Evolutionary conservation across 2,888 invertebrate genomes (phyloP), one percentile per base, ranked within the genome.

Genomic region (Calliphora vomitoria): DNA sequence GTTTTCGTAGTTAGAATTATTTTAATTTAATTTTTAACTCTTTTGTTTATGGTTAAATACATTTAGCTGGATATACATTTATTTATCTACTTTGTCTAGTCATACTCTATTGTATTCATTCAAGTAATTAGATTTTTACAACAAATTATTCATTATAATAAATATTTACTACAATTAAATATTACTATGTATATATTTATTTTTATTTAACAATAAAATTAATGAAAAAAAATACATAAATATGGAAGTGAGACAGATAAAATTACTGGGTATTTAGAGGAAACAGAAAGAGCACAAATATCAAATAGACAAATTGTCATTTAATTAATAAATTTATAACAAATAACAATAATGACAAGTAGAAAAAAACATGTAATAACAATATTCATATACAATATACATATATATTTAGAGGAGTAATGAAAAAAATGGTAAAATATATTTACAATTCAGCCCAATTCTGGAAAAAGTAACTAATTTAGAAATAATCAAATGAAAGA

Each of bases 261-360:
- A 10, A 55, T 11, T 1, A 2, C 20, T 10, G 44, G 44, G n/a
- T n/a, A 58, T 58, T 15, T 35, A 58, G 13, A 31, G 44, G 11
- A 35, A 18, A 50, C 25, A 72, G 35, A 72, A 47, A 50, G 35
- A 60, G n/a, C 53, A 41, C 3, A 15, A 68, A 68, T 38, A 72
- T 74, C 84, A 78, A 58, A 81, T 81, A 78, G 62, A 79, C 82
- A 79, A 85, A 85, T 85, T 87, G 74, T 75, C 62, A 84, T 82
- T 82, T 81, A 76, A 84, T 84, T 84, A 87, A 84, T 82, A 82
- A 84, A 78, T 62, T 78, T 78, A 84, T 78, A 68, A 69, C 62
- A 66, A 80, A 80, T 64, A 60, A 38, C 15, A 78, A 58, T 58
- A 47, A 71, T 53, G 66, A 38, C 38, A 74, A 81, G 47, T 58